Base-by-base conservation (phyloP, 1,140 invertebrate genomes). In the Drosophila suzukii region DNA sequence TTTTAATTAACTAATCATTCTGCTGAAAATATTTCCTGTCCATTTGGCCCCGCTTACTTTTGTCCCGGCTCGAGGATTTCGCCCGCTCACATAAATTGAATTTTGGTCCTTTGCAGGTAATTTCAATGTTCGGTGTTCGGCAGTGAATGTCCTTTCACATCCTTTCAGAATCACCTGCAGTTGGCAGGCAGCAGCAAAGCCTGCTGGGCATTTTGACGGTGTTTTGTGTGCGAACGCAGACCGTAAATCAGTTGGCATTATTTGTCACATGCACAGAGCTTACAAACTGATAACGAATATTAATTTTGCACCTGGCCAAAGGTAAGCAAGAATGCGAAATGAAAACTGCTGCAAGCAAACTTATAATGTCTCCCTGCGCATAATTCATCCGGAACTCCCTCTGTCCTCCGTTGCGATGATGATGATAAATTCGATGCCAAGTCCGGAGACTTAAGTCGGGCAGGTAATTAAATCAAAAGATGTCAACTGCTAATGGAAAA, bases 1-100 rank as follows among this genome's bases (percentile, higher is more conserved):
- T 71, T 88, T 86, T 88, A 89, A 88, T 88, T 88, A 89, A 88
- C 84, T 89, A 88, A 88, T 89, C 84, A 80, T 62, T 75, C 49
- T 50, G 65, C 43, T 43, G 49, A 57, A 66, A 51, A 50, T 71
- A 50, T 66, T 51, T 68, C 38, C 57, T 17, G 44, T 41, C 55
- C 62, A 30, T 50, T 59, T 56, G 11, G 41, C 41, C 15, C 15
- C 12, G 34, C 30, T 61, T 77, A 61, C 65, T 62, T 81, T 77
- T 81, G 57, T 34, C 54, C 55, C 20, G 39, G 51, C 38, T 36
- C 39, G 77, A 27, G 59, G 53, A 13, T n/a, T 38, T 59, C 15
- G 58, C 13, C 34, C 51, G 51, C 38, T 71, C 43, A 56, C 62
- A 88, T 89, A 84, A 88, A 84, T 88, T 88, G 67, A 88, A 80